Evolutionary conservation across 2,113 vertebrate species (phyloP), one percentile per base, ranked within the genome.

Genomic region (Redunca redunca): DNA sequence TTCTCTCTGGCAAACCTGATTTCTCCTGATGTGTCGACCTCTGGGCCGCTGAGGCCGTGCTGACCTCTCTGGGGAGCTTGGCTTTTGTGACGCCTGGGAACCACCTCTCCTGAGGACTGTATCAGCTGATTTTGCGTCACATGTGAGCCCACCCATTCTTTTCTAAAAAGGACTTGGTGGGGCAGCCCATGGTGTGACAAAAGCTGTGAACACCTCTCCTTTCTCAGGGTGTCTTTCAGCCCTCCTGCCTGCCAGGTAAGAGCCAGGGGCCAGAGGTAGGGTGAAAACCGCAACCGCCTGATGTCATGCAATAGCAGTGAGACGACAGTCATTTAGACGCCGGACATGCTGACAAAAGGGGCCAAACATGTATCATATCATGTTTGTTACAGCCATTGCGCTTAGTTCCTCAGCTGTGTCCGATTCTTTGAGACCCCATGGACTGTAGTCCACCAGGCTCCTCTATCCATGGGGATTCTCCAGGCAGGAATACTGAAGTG

Each of bases 1-100:
- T 97, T 98, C 93, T 97, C 90, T 96, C 96, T 97, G 93, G 98
- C 97, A 98, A 97, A 95, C 89, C 57, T 97, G 93, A 98, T 98
- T 98, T 98, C 88, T 95, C 92, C 97, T 30, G 71, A 40, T 52
- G 12, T 60, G 55, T 97, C 88, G 96, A 98, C 90, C 97, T 98
- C 97, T 71, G 91, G 77, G 80, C 48, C 0, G 0, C 13, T 7
- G 50, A 82, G 55, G 90, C 46, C 1, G 0, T 40, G 48, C 53
- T 58, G 46, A 95, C 48, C 78, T 88, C 60, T 95, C 93, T n/a
- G 40, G 60, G 92, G 50, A 97, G 83, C 50, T 13, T 17, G 40
- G 50, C 33, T 95, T 91, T 88, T 60, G 53, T 33, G 25, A 7
- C 9, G 3, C 52, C 30, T 1, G 3, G 74, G 36, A 77, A 62